phyloP scores from a whole-genome alignment of 2,797 vertebrate species.

The Bryconaethiops microstoma region DNA sequence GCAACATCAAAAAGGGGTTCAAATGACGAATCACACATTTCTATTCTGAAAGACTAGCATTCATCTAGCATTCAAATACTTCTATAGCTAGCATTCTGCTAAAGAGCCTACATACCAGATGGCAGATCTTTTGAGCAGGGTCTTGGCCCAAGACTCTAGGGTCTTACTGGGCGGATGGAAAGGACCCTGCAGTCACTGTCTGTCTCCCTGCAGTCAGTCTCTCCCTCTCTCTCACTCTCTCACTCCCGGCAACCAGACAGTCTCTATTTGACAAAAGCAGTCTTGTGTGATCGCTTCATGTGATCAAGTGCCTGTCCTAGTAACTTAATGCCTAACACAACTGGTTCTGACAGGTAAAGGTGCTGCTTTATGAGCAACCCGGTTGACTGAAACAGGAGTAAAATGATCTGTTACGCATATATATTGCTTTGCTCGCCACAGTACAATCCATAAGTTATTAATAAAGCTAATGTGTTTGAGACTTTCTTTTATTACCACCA shows the following conservation, averaged over 20 bases:
- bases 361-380: conserved; percentile 36
- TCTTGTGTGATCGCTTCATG: conserved; percentile 53
- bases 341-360: conserved; percentile 44
- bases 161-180: not conserved
- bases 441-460: conserved; percentile 59
- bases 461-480: conserved; percentile 66
- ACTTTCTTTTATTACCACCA: conserved; percentile 60
- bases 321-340: conserved; percentile 43
- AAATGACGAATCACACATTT: too few species aligned
- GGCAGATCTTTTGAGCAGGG: not conserved
- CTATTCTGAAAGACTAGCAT: too few species aligned
- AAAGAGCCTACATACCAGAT: not conserved
- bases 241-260: conserved; percentile 63
- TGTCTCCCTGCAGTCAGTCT: conserved; percentile 30
- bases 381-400: conserved; percentile 37
- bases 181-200: conserved; percentile 23
- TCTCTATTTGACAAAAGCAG: conserved; percentile 59
- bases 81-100: not conserved
- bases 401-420: conserved; percentile 25
- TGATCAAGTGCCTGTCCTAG: conserved; percentile 41
- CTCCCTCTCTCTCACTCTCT: conserved; percentile 63
- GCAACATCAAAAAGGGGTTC: too few species aligned
- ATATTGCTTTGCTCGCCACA: conserved; percentile 36
- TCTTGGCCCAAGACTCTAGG: too few species aligned
- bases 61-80: not conserved